Conservation (phyloP, 2,113 vertebrate species). For the Erythrocercus mccallii region DNA sequence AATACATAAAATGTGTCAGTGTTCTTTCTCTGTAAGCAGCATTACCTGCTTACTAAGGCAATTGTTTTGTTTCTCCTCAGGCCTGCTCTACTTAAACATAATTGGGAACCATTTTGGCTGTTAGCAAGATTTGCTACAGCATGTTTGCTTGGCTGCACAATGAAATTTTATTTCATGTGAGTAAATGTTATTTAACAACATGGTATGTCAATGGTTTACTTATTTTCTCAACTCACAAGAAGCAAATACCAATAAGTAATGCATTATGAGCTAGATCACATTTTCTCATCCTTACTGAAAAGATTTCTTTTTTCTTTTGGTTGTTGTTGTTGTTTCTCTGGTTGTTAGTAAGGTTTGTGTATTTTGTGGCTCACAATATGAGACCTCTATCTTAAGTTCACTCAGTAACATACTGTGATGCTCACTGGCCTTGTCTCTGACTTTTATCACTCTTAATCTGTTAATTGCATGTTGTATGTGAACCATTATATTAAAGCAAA, state of each 20-base stretch:
- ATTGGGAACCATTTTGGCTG: not conserved
- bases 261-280: not conserved
- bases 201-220: not conserved
- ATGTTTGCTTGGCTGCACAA: not conserved
- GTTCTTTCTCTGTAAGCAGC: not conserved
- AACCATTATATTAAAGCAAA: not conserved
- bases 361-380: not conserved
- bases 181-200: not conserved
- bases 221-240: not conserved
- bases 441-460: not conserved
- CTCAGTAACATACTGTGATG: fast-evolving
- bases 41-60: not conserved
- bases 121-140: not conserved
- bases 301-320: fast-evolving
- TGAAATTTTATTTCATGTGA: not conserved
- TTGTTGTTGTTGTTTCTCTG: not conserved
- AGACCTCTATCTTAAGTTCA: not conserved
- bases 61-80: not conserved
- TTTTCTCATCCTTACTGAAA: not conserved
- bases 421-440: not conserved
- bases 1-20: not conserved
- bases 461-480: not conserved
- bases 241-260: not conserved
- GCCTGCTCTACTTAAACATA: not conserved
- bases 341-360: not conserved